Conservation (phyloP, 2,797 vertebrate species). For the Acanthurus leucopareius region DNA sequence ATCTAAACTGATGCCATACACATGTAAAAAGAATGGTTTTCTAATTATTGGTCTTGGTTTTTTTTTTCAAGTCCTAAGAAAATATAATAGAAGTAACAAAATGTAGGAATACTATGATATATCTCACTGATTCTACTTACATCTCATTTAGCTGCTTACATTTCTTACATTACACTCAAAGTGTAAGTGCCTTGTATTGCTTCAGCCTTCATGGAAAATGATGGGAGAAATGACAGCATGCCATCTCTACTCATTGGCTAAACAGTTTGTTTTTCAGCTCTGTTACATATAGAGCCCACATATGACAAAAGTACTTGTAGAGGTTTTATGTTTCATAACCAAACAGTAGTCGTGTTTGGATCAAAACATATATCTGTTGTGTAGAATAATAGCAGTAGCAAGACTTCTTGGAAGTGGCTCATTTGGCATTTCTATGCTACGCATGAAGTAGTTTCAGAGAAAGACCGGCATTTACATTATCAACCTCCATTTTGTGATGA, state of each 20-base stretch:
- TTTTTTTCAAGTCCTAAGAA: background rate
- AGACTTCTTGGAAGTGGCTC: conserved; percentile 73
- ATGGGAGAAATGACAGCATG: background rate
- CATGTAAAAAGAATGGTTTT: background rate
- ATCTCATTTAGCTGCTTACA: background rate
- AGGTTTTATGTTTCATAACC: conserved; percentile 76
- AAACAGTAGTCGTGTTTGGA: conserved; percentile 83
- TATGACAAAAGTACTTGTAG: conserved; percentile 53
- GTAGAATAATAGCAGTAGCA: conserved; percentile 68
- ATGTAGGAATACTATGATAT: background rate
- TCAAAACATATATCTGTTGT: conserved; percentile 79
- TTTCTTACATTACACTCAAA: background rate
- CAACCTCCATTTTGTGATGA: background rate
- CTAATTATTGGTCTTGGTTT: background rate
- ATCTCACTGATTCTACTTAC: background rate
- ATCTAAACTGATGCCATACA: background rate
- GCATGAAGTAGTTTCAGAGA: conserved; percentile 58
- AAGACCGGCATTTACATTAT: conserved; percentile 7
- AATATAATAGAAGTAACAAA: background rate
- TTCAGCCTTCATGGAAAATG: conserved; percentile 33
- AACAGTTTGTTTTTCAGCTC: conserved; percentile 55
- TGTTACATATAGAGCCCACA: conserved; percentile 60
- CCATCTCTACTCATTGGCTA: background rate
- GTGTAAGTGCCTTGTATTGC: background rate
- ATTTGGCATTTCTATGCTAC: conserved; percentile 60